These are phyloP conservation scores for Ammodytes dubius DNA, from an alignment of 2,113 vertebrate genomes.

Conservation along the genomic window DNA sequence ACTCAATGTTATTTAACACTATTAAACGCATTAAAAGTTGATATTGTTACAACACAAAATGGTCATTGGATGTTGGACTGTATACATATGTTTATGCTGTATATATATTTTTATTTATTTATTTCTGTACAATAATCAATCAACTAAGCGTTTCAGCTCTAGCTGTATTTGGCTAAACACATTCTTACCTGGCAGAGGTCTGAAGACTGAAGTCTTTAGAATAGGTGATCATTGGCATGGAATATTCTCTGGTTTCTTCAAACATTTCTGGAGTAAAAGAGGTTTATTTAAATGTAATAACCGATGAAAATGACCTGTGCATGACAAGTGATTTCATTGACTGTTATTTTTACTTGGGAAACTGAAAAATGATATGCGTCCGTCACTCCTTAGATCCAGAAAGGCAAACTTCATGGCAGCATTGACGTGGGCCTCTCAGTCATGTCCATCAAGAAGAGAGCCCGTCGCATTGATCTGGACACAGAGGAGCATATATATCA, in stretches of 20 bases:
- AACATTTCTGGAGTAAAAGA: neutral
- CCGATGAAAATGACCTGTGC: neutral
- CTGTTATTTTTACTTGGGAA: neutral
- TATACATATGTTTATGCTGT: too few relatives aligned
- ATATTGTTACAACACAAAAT: neutral
- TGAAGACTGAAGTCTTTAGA: neutral
- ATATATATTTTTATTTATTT: neutral
- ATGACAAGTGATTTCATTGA: neutral
- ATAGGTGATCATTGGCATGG: neutral
- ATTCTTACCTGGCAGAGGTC: neutral
- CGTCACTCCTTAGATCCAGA: constrained; percentile 90
- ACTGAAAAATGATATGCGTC: neutral
- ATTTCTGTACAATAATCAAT: neutral
- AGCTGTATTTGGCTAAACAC: neutral
- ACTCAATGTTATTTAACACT: neutral
- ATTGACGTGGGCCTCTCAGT: constrained; percentile 98
- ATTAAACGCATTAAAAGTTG: neutral
- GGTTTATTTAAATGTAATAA: neutral
- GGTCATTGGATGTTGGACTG: neutral
- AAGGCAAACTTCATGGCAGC: constrained; percentile 97
- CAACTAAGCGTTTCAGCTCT: neutral
- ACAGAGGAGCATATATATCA: constrained; percentile 99
- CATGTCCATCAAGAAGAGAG: constrained; percentile 99
- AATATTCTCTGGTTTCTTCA: neutral
- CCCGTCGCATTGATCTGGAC: constrained; percentile 96